Percentiles rank a stretch among this genome's conserved stretches.
These are phyloP conservation scores for Eucidaris tribuloides DNA, from an alignment of 35 echinoderm and acorn worm genomes.

Conservation along the genomic window DNA sequence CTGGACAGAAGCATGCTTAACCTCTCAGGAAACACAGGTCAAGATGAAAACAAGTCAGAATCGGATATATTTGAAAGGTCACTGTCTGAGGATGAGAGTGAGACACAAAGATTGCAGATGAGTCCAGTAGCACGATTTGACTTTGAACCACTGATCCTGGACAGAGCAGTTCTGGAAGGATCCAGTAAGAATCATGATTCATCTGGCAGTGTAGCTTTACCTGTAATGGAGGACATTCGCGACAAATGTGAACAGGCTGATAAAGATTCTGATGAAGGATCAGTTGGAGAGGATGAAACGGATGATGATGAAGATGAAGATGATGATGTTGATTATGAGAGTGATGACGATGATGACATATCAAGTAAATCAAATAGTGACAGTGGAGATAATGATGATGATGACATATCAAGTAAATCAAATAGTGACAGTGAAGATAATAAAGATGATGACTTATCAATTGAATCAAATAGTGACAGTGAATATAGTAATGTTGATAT, in stretches of 20 bases:
- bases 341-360: not conserved
- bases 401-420: too few species aligned
- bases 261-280: too few species aligned
- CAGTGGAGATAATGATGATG: not conserved
- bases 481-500: not conserved
- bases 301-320: not conserved
- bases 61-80: not conserved
- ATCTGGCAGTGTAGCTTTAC: too few species aligned
- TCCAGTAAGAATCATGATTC: not conserved
- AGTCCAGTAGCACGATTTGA: slow-evolving; percentile 22
- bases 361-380: too few species aligned
- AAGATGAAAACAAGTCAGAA: not conserved
- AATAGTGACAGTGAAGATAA: too few species aligned
- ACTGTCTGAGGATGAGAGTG: not conserved
- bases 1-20: not conserved
- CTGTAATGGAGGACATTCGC: too few species aligned
- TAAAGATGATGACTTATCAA: not conserved
- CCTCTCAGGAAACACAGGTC: not conserved
- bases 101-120: not conserved
- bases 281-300: slow-evolving; percentile 7
- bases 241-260: too few species aligned
- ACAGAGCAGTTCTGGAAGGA: not conserved
- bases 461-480: not conserved
- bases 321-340: not conserved
- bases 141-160: slow-evolving; percentile 17